These are phyloP conservation scores for Mesopsocus fuscifrons DNA, from an alignment of 2,888 invertebrate genomes.

Conservation along the genomic window DNA sequence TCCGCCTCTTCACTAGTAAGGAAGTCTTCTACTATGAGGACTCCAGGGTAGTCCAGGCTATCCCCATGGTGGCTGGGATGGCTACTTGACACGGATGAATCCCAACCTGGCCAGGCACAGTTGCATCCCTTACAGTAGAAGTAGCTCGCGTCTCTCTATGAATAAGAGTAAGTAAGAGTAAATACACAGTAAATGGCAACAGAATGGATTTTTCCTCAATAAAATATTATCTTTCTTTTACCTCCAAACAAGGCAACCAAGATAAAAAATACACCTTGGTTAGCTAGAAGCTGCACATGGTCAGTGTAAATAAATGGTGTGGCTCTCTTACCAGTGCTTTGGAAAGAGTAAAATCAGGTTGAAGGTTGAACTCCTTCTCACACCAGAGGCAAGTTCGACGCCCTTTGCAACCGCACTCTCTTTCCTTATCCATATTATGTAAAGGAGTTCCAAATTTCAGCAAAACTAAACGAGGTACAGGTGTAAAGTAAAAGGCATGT, in stretches of 20 bases:
- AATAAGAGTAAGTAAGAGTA: constrained; percentile 16
- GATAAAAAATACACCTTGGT: not conserved
- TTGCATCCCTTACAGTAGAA: constrained; percentile 61
- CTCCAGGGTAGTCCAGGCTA: constrained; percentile 34
- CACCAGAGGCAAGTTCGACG: constrained; percentile 76
- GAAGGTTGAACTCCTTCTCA: constrained; percentile 43
- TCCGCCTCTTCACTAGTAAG: constrained; percentile 48
- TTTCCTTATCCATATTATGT: constrained; percentile 37
- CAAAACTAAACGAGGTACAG: too few species aligned
- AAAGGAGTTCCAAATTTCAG: too few species aligned
- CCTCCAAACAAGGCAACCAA: not conserved
- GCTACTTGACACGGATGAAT: constrained; percentile 21
- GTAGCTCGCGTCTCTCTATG: constrained; percentile 37
- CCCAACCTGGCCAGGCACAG: constrained; percentile 57
- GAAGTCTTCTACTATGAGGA: constrained; percentile 42
- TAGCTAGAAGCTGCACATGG: not conserved
- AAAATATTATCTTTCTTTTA: too few species aligned
- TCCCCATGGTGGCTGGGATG: constrained; percentile 49
- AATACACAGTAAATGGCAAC: too few species aligned
- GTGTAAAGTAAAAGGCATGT: too few species aligned
- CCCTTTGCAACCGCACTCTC: constrained; percentile 85
- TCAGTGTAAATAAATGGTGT: constrained; percentile 8
- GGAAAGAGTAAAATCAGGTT: constrained; percentile 20
- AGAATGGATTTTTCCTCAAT: too few species aligned
- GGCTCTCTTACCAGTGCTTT: not conserved